phyloP scores from a whole-genome alignment of 2,888 invertebrate genomes.

The Cerastis leucographa region DNA sequence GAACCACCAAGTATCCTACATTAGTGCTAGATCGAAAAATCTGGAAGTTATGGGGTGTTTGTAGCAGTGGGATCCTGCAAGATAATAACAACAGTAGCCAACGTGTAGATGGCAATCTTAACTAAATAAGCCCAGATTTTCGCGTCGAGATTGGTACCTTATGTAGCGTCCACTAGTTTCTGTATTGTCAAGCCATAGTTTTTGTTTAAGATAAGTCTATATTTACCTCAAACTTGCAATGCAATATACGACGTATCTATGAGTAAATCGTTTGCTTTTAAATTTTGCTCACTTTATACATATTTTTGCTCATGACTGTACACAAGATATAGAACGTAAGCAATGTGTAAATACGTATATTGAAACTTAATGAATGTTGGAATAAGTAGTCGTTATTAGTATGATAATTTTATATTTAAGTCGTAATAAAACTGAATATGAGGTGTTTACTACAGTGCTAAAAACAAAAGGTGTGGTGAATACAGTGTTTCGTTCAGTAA shows the following conservation, averaged over 20 bases:
- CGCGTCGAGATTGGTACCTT: background rate
- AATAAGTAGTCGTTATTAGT: conserved; percentile 38
- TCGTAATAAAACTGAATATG: conserved; percentile 28
- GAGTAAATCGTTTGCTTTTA: background rate
- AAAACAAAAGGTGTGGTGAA: background rate
- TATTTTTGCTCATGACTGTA: background rate
- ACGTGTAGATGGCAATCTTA: background rate
- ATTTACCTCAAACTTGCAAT: background rate
- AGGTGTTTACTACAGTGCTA: background rate
- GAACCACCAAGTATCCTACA: background rate
- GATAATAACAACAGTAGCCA: background rate
- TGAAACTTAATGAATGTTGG: conserved; percentile 45
- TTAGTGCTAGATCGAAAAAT: background rate
- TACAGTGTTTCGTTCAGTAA: background rate
- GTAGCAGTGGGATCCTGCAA: background rate
- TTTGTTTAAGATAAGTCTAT: background rate
- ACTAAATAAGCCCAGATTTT: background rate
- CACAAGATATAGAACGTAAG: conserved; percentile 8
- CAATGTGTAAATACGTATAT: conserved; percentile 34
- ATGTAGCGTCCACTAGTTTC: background rate
- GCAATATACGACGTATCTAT: background rate
- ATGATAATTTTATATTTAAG: conserved; percentile 30
- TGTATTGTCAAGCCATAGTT: background rate
- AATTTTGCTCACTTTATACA: background rate
- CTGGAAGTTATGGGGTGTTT: background rate